Base-by-base conservation (phyloP, 2,888 invertebrate species). In the Bhutanitis thaidina region DNA sequence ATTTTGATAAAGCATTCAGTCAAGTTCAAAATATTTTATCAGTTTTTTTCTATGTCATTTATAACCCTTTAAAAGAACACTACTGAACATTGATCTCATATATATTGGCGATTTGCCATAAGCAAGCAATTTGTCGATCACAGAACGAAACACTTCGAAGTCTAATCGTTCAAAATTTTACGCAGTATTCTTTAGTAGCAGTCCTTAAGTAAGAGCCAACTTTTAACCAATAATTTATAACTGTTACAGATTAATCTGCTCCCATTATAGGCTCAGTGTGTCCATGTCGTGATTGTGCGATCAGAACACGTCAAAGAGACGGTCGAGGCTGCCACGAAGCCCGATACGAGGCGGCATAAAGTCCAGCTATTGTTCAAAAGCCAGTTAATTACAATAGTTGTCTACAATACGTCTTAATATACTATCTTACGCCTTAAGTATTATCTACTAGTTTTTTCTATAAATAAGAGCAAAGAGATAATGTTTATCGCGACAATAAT, bases 221-320 rank as follows among this genome's bases (percentile, higher is more conserved):
- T 27, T 29, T 36, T 37, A 25, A 29, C 27, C 29, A 13, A 29
- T 14, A 36, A 44, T 30, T 30, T 30, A 32, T 46, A 32, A 29
- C 27, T 7, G 8, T 46, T 46, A 32, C 29, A 38, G 20, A 41
- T 41, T 27, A 49, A 36, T 44, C 25, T 44, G 34, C n/a, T 34
- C 12, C 44, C 34, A 45, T 51, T 45, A 36, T 41, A 37, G 38
- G 29, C 36, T 32, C 32, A 36, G 12, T 37, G 57, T 62, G 54
- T 56, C 52, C 55, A 61, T 62, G 56, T 78, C 77, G 76, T 81
- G 77, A 80, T 80, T 69, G 65, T 74, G 69, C 67, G 74, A 81
- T 81, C 76, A 76, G 63, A 60, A 65, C 69, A 71, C 69, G 74
- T 59, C 58, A 57, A 63, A 72, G 70, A 64, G 66, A 27, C 68